Evolutionary conservation across 2,797 vertebrate species (phyloP).

Genomic region (Sebastiscus albofasciatus): DNA sequence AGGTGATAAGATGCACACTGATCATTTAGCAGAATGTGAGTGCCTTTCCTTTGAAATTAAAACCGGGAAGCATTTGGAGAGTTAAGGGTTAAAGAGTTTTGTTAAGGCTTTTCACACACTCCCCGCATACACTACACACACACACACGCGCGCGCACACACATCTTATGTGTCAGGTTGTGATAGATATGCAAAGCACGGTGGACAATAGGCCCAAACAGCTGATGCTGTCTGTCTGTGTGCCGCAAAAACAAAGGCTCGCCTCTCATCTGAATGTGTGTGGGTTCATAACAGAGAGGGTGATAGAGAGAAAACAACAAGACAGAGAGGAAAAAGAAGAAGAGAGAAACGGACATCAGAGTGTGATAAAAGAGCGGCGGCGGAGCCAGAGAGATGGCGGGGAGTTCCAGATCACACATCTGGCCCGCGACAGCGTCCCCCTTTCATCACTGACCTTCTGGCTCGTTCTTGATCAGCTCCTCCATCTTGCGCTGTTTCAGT

Average conservation of each 20-base stretch:
- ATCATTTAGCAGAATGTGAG: background rate
- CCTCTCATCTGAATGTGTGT: constrained; percentile 60
- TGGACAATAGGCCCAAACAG: constrained; percentile 76
- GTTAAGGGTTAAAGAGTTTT: constrained; percentile 11
- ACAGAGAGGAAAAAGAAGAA: background rate
- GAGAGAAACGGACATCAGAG: constrained; percentile 16
- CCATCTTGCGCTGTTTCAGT: constrained; percentile 99
- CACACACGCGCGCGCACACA: background rate
- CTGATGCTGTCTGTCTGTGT: constrained; percentile 72
- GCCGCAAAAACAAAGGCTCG: constrained; percentile 64
- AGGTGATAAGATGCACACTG: background rate
- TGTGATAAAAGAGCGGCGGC: constrained; percentile 28
- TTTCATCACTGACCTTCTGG: constrained; percentile 92
- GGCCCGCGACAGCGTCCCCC: constrained; percentile 23
- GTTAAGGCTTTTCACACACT: background rate
- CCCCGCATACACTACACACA: constrained; percentile 6
- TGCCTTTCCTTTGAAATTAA: constrained; percentile 4
- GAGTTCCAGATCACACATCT: constrained; percentile 55
- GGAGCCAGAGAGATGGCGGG: constrained; percentile 19
- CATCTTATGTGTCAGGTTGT: constrained; percentile 67
- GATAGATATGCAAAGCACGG: constrained; percentile 80
- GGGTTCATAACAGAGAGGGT: constrained; percentile 51
- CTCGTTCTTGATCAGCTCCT: constrained; percentile 98
- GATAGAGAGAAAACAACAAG: constrained; percentile 12
- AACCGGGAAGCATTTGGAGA: constrained; percentile 29